Evolutionary conservation across 2,797 vertebrate genomes (phyloP).

Genomic region (Paratrypauchen microcephalus): DNA sequence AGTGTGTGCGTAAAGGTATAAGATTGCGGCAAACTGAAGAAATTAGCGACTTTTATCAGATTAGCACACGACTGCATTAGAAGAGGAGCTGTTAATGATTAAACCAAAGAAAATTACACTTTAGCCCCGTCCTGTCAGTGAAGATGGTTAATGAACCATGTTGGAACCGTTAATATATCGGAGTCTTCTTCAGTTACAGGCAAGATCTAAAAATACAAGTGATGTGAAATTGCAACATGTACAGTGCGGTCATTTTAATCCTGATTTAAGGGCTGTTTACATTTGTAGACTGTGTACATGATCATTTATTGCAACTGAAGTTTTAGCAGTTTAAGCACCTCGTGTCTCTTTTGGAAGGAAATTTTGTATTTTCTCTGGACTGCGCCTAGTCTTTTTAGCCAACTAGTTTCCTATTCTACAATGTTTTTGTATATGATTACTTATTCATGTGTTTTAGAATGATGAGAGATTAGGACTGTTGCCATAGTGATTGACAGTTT

Average conservation of each 20-base stretch:
- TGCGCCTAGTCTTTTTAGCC: too few relatives aligned
- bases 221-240: background rate
- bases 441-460: too few relatives aligned
- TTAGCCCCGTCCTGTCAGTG: constrained; percentile 4
- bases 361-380: too few relatives aligned
- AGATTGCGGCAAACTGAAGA: background rate
- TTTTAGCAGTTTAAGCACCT: too few relatives aligned
- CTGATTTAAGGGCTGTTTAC: background rate
- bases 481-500: too few relatives aligned
- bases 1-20: background rate
- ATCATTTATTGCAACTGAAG: too few relatives aligned
- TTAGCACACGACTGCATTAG: background rate
- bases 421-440: too few relatives aligned
- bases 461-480: too few relatives aligned
- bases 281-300: background rate
- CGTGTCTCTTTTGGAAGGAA: too few relatives aligned
- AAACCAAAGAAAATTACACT: constrained; percentile 9
- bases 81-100: constrained; percentile 2
- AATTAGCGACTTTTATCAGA: background rate
- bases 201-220: background rate
- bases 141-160: constrained; percentile 9
- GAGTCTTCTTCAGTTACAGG: background rate
- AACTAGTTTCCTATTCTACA: too few relatives aligned
- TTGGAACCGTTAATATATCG: background rate
- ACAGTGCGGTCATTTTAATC: background rate